Conservation (phyloP, 1,140 invertebrate genomes). For the Triops cancriformis region DNA sequence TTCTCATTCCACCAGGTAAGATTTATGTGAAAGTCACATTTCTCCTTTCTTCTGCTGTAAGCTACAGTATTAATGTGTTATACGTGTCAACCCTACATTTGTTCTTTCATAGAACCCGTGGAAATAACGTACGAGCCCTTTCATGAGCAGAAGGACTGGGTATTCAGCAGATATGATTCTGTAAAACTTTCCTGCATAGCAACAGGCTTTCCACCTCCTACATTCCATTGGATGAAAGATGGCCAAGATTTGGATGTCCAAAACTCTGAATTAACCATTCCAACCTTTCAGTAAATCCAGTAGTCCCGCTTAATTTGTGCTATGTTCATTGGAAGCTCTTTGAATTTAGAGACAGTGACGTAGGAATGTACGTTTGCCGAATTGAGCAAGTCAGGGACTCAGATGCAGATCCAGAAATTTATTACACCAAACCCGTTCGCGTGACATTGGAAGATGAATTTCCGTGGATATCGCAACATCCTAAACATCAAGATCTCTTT, state of each 20-base stretch:
- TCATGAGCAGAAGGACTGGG: not conserved
- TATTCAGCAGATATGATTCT: not conserved
- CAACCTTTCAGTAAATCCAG: not conserved
- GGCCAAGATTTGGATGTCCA: not conserved
- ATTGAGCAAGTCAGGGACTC: not conserved
- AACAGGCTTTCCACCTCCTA: not conserved
- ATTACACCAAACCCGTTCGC: not conserved
- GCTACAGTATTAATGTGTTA: too few relatives aligned
- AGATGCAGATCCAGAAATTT: not conserved
- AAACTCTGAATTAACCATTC: not conserved
- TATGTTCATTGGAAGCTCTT: not conserved
- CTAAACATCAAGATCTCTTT: not conserved
- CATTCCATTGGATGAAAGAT: conserved; percentile 10
- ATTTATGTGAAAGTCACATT: not conserved
- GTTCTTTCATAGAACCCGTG: not conserved
- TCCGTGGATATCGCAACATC: not conserved
- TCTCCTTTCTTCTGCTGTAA: not conserved
- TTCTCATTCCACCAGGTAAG: not conserved
- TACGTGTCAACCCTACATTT: not conserved
- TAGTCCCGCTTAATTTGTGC: not conserved
- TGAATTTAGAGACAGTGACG: not conserved
- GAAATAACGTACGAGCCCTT: not conserved
- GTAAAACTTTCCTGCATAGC: not conserved
- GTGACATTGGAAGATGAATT: not conserved
- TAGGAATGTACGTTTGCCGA: not conserved